Evolutionary conservation across 2,113 vertebrate genomes (phyloP), one percentile per base, ranked within the genome.

Genomic region (Ammodytes dubius): DNA sequence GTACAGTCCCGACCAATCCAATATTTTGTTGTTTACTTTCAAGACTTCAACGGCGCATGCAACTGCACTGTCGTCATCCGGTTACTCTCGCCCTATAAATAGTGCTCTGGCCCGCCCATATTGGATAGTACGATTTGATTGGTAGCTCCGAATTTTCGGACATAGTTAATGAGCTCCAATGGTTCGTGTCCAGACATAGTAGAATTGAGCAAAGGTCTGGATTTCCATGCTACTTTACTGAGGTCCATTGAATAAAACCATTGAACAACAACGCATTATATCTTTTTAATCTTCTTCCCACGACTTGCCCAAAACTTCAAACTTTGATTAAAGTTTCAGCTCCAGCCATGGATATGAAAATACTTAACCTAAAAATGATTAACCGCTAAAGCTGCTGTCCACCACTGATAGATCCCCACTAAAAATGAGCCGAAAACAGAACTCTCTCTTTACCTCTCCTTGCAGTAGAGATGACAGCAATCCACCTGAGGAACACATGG

Each of bases 401-500:
- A 19, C n/a, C n/a, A n/a, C 2, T 56, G 35, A 58, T 40, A 27
- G 37, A 42, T 59, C 5, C 6, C 15, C 5, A 10, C 40, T 39
- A 11, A 35, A 72, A 52, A 39, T n/a, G 1, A 72, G 8, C 3
- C 1, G 17, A 46, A 68, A 46, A 3, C 6, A 50, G 7, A 47
- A 9, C 15, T 35, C 27, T n/a, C n/a, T 10, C 27, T 15, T 27
- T 27, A 19, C 13, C 6, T 60, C 13, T 35, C 15, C 46, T 7
- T 19, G 46, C 43, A 54, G 2, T 52, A 35, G 11, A 2, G 4
- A 17, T 14, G 45, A 42, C 42, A 83, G 47, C 27, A 67, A 60
- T 60, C 27, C 60, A 52, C 39, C 3, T 58, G n/a, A 69, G 63
- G 12, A 53, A 43, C 65, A 66, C 39, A 39, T 46, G 45, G 71